phyloP scores from a whole-genome alignment of 92 coral and sea anemone genomes.

The Parazoanthus atlanticus region DNA sequence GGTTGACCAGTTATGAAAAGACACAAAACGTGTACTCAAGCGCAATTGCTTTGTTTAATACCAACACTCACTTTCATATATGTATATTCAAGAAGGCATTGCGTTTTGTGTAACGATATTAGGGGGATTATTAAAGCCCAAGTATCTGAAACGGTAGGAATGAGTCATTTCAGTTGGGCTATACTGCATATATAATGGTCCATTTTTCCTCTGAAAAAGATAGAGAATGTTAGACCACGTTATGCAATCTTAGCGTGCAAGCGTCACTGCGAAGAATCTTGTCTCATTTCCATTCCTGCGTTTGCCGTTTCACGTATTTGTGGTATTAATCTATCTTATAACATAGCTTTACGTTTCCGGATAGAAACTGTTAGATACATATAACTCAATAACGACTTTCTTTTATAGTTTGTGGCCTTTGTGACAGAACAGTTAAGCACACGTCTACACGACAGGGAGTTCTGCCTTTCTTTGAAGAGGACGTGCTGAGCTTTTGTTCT shows the following conservation, averaged over 20 bases:
- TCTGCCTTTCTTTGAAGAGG: neutral
- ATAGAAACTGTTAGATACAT: slow-evolving; percentile 16
- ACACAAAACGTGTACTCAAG: neutral
- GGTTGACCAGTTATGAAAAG: neutral
- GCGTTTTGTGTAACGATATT: neutral
- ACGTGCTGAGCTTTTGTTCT: slow-evolving; percentile 15
- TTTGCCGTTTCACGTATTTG: too few species aligned
- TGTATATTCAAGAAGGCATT: neutral
- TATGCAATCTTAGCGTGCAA: too few species aligned
- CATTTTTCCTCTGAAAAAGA: too few species aligned
- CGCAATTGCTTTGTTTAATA: neutral
- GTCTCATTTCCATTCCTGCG: too few species aligned
- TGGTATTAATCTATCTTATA: too few species aligned
- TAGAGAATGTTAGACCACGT: too few species aligned
- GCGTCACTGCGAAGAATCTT: too few species aligned
- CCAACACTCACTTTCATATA: neutral
- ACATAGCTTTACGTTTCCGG: neutral
- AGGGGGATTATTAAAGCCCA: too few species aligned
- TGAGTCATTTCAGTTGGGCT: too few species aligned
- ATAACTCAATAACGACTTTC: neutral
- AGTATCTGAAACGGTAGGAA: too few species aligned
- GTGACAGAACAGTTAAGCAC: slow-evolving; percentile 22
- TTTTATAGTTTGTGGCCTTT: neutral
- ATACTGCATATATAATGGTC: too few species aligned
- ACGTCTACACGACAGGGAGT: neutral